Percentiles rank a stretch among this genome's conserved stretches.
Conservation (phyloP, 53 echinoderm and acorn worm species). For the Patiria pectinifera region DNA sequence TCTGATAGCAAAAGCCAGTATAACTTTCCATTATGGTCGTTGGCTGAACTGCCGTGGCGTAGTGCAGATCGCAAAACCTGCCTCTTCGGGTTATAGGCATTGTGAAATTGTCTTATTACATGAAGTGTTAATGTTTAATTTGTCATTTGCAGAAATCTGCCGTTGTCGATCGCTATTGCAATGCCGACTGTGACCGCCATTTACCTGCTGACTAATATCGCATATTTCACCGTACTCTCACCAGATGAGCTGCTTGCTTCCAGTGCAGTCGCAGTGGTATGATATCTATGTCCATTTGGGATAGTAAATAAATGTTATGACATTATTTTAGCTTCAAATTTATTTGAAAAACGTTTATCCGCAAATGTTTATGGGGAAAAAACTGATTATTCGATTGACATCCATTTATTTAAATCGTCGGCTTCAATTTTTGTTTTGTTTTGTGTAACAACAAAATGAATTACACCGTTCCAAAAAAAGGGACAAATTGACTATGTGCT, state of each 20-base stretch:
- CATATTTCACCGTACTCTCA: conserved; percentile 52
- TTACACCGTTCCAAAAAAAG: too few species aligned
- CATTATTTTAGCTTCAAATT: not conserved
- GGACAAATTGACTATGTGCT: too few species aligned
- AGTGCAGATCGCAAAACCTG: not conserved
- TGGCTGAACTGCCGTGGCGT: too few species aligned
- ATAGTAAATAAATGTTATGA: not conserved
- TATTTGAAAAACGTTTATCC: too few species aligned
- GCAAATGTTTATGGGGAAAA: too few species aligned
- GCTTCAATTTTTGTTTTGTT: too few species aligned
- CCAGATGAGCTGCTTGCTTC: conserved; percentile 45
- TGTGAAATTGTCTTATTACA: not conserved
- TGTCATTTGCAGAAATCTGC: conserved; percentile 32
- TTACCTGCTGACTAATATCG: conserved; percentile 51
- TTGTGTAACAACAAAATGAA: too few species aligned
- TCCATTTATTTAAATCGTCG: too few species aligned
- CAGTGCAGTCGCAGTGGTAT: conserved; percentile 64
- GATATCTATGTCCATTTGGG: not conserved
- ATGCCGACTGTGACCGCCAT: conserved; percentile 35
- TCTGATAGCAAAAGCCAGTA: too few species aligned
- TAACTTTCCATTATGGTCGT: too few species aligned
- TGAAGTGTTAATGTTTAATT: not conserved
- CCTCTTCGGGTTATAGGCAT: not conserved
- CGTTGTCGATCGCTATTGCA: conserved; percentile 24
- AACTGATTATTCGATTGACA: too few species aligned